Conservation (phyloP, 2,113 vertebrate species). For the Dipodomys spectabilis region DNA sequence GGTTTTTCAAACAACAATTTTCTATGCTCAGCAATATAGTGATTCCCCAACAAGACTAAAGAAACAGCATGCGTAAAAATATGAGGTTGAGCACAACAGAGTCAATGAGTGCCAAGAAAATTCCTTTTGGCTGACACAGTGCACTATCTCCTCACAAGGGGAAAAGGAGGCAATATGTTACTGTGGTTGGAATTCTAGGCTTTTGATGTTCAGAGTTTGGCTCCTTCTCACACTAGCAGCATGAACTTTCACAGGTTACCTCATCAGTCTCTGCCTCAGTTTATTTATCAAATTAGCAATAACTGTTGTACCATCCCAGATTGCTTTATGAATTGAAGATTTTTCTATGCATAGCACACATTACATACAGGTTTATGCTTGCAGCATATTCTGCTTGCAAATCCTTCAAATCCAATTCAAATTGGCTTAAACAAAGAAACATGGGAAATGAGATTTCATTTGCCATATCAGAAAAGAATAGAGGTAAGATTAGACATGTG, state of each 20-base stretch:
- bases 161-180: not conserved
- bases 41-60: not conserved
- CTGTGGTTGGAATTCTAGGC: not conserved
- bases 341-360: not conserved
- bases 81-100: not conserved
- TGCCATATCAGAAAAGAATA: not conserved
- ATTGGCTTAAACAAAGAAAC: not conserved
- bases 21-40: not conserved
- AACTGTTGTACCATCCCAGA: not conserved
- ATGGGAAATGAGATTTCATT: not conserved
- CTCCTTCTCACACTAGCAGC: not conserved
- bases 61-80: not conserved
- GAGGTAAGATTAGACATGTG: not conserved
- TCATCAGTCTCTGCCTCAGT: not conserved
- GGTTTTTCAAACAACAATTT: not conserved
- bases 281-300: not conserved
- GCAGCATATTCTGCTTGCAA: not conserved
- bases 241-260: not conserved
- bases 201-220: not conserved
- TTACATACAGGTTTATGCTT: not conserved
- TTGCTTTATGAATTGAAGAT: not conserved
- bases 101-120: not conserved
- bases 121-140: not conserved
- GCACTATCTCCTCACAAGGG: not conserved
- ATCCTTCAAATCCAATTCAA: not conserved